Evolutionary conservation across 2,888 invertebrate species (phyloP), one percentile per base, ranked within the genome.

Genomic region (Microctonus hyperodae): DNA sequence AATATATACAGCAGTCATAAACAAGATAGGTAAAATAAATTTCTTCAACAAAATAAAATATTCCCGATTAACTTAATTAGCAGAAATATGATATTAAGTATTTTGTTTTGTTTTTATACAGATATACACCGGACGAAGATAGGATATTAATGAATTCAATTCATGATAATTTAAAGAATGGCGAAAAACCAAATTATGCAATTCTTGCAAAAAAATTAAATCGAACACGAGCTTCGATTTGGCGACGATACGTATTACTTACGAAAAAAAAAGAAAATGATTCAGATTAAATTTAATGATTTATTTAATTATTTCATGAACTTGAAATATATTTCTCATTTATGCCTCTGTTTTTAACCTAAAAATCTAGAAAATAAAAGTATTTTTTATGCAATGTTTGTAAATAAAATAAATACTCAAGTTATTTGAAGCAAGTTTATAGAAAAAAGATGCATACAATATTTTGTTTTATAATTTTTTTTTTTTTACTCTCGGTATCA

Each of bases 171-270:
- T 63, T 61, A 2, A 66, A 72, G 20, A 62, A 72, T 9, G 68
- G 79, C 31, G 64, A 69, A 7, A 75, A 50, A 44, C 64, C 73
- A 0, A 78, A 75, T 61, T 80, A 76, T 66, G 53, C 75, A 1
- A 78, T 79, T 44, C 69, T 83, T 55, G 80, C 80, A 0, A 73
- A 73, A 67, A 70, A 76, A 48, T 74, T 83, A 40, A 77, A 76
- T n/a, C 74, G 83, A 73, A 80, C 79, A 0, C 74, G 82, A 67
- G 74, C 75, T 13, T 82, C 83, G 0, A 78, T 83, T 33, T 83
- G 80, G 80, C 78, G 82, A 11, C 75, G 83, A 62, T 79, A 80
- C 59, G 58, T 65, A 61, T 53, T 77, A 20, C 66, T 82, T 65
- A 71, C 72, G 16, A 72, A 73, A 37, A 75, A 72, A 16, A 50